Evolutionary conservation across 2,797 vertebrate genomes (phyloP).

Genomic region (Helostoma temminkii): DNA sequence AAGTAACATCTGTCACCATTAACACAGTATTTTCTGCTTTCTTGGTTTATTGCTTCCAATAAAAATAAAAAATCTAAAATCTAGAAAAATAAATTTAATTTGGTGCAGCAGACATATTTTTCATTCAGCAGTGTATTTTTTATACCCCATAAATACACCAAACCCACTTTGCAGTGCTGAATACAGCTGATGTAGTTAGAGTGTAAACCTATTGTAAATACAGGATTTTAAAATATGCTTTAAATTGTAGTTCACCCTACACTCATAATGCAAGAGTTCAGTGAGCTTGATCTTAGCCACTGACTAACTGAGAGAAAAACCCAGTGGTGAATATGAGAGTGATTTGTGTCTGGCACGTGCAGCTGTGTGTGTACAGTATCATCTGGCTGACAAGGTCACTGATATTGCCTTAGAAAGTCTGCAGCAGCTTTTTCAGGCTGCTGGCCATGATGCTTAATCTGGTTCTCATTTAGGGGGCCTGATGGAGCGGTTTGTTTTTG

Average conservation of each 20-base stretch:
- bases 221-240: background rate
- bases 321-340: conserved; percentile 44
- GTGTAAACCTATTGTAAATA: background rate
- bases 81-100: no score
- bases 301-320: conserved; percentile 47
- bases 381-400: conserved; percentile 73
- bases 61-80: no score
- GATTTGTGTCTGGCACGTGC: conserved; percentile 55
- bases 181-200: no score
- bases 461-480: conserved; percentile 79
- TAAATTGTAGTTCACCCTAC: no score
- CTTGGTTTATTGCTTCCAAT: no score
- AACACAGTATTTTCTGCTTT: no score
- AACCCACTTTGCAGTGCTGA: no score
- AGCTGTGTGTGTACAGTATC: conserved; percentile 69
- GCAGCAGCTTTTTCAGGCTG: conserved; percentile 61
- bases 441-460: conserved; percentile 72
- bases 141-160: no score
- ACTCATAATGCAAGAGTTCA: conserved; percentile 28
- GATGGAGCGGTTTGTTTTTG: conserved; percentile 80
- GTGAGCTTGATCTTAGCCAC: conserved; percentile 14
- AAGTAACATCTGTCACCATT: no score
- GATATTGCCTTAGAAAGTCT: conserved; percentile 65
- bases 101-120: no score
- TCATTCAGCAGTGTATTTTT: no score